Evolutionary conservation across 2,797 vertebrate species (phyloP).

Genomic region (Diceros bicornis): DNA sequence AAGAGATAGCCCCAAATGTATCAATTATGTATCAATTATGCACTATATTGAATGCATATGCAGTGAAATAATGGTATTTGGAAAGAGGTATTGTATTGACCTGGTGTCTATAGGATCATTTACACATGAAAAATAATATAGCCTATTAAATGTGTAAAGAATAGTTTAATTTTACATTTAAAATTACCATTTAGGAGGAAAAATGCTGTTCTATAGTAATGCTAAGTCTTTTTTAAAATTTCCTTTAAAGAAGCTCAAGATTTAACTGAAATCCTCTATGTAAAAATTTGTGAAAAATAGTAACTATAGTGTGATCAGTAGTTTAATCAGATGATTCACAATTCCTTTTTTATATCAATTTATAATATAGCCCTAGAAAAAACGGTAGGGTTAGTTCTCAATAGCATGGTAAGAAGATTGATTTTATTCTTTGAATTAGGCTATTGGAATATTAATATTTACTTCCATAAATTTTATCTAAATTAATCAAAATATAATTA

Average conservation of each 20-base stretch:
- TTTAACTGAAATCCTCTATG: slow-evolving; percentile 10
- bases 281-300: slow-evolving; percentile 28
- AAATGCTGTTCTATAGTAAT: not conserved
- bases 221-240: not conserved
- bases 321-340: slow-evolving; percentile 32
- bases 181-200: not conserved
- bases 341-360: slow-evolving; percentile 23
- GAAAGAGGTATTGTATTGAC: not conserved
- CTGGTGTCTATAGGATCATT: not conserved
- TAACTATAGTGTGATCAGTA: not conserved
- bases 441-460: slow-evolving; percentile 51
- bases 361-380: slow-evolving; percentile 11
- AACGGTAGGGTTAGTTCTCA: slow-evolving; percentile 34
- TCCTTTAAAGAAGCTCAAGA: not conserved
- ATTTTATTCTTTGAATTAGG: slow-evolving; percentile 49
- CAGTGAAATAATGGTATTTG: not conserved
- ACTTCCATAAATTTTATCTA: slow-evolving; percentile 55
- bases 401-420: not conserved
- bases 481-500: slow-evolving; percentile 71
- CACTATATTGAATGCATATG: not conserved
- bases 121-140: slow-evolving; percentile 48
- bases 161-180: slow-evolving; percentile 24
- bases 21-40: not conserved
- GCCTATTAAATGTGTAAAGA: slow-evolving; percentile 15
- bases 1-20: not conserved